A percentile compares a stretch with the other conserved stretches of the same genome.
These are phyloP conservation scores for Ameiurus melas DNA, from an alignment of 2,113 vertebrate species.

Conservation along the genomic window DNA sequence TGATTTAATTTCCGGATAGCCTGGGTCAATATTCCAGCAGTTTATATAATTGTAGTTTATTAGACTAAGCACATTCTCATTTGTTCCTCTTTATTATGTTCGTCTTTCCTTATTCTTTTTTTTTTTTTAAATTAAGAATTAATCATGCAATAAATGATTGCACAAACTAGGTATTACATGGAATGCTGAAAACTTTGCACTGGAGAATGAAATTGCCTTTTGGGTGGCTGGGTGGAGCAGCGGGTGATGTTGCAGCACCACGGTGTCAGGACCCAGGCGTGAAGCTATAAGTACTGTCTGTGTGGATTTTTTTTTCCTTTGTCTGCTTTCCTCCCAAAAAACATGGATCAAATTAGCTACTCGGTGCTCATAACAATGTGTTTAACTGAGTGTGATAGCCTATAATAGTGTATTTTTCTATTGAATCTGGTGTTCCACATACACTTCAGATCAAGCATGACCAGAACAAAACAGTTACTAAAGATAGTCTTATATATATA, in stretches of 20 bases:
- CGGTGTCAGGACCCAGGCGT: neutral
- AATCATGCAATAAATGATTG: neutral
- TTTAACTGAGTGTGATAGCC: neutral
- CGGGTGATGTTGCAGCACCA: neutral
- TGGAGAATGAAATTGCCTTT: neutral
- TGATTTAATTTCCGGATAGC: neutral
- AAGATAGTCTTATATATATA: neutral
- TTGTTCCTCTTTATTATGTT: neutral
- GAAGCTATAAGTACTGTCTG: neutral
- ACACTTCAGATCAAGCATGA: neutral
- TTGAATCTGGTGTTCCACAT: neutral
- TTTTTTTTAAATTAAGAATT: too few relatives aligned
- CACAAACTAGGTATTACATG: neutral
- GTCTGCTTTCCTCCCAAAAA: neutral
- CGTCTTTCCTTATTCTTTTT: too few relatives aligned
- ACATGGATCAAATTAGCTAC: too few relatives aligned
- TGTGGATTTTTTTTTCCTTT: neutral
- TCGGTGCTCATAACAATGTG: neutral
- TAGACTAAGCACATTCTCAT: neutral
- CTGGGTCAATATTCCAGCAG: neutral
- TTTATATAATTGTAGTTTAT: neutral
- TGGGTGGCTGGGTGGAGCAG: neutral
- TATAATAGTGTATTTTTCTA: neutral
- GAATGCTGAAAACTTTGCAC: neutral
- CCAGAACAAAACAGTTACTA: neutral